A percentile compares a stretch with the other conserved stretches of the same genome.
phyloP scores from a whole-genome alignment of 1,140 invertebrate species.

The Formica exsecta region DNA sequence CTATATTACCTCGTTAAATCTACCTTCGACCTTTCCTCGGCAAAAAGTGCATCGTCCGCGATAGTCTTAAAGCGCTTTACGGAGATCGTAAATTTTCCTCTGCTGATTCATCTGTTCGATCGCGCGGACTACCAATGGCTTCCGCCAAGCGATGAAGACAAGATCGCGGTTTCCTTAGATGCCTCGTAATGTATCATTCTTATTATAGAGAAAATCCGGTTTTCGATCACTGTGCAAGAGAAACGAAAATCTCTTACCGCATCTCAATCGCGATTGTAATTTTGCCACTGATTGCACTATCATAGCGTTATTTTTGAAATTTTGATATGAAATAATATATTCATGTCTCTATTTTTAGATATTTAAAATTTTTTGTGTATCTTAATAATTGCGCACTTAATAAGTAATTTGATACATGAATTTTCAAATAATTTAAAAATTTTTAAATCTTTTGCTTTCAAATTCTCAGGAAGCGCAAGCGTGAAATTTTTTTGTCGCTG shows the following conservation, averaged over 20 bases:
- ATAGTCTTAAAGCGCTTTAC: slow-evolving; percentile 61
- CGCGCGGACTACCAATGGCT: slow-evolving; percentile 46
- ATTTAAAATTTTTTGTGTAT: background rate
- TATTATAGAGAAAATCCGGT: slow-evolving; percentile 42
- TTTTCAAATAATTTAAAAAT: no score
- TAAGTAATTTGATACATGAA: no score
- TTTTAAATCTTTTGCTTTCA: background rate
- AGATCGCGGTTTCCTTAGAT: slow-evolving; percentile 31
- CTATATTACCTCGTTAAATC: slow-evolving; percentile 35
- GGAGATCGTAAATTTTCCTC: slow-evolving; percentile 68
- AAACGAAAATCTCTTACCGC: background rate
- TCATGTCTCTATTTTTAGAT: background rate
- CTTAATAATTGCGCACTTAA: background rate
- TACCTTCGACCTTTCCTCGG: slow-evolving; percentile 55
- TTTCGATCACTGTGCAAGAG: background rate
- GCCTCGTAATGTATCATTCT: slow-evolving; percentile 58
- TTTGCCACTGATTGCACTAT: background rate
- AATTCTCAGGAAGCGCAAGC: background rate
- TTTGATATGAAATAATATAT: background rate
- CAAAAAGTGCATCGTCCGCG: slow-evolving; percentile 45
- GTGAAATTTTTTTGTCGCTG: background rate
- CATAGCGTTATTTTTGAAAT: background rate
- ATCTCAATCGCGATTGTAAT: background rate
- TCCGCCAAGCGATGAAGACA: slow-evolving; percentile 21
- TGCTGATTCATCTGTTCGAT: slow-evolving; percentile 59